Evolutionary conservation across 23 tunicate genomes (phyloP), one percentile per base, ranked within the genome.

Genomic region (Diplosoma virens): DNA sequence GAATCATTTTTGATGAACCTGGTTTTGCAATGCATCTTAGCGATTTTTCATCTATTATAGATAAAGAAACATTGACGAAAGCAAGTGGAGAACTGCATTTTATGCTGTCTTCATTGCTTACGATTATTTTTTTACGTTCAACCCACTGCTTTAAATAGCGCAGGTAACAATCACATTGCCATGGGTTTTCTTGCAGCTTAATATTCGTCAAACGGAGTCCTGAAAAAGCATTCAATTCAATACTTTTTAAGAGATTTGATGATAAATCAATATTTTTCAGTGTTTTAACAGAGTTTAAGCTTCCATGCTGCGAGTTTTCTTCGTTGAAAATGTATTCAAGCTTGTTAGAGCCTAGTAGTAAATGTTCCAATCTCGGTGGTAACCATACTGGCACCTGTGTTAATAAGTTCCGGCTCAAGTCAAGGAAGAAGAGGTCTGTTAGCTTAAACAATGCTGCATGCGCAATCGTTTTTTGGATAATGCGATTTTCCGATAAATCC

Each of bases 81-180:
- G 75, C 80, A 0, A 33, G 14, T 16, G 96, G 96, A 11, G 89
- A 78, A 7, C 23, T 32, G 58, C 96, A 89, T 3, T 17, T 41
- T 24, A 79, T 84, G 33, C 73, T 73, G 46, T 81, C 61, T 17
- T 63, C 80, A 53, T 27, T 63, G 78, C 85, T 84, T 34, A 85
- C 28, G 2, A 37, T 23, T n/a, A 24, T 35, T 5, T 2, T 26
- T 35, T 79, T 36, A 11, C 47, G 56, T 18, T 79, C 61, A 6
- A 85, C 63, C 97, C 92, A 91, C 21, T 28, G 54, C 37, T 94
- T 87, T 6, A 94, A 64, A 52, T 82, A 82, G 29, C 48, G 3
- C 75, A 89, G 53, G 54, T 89, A 59, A 22, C 78, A 74, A 53
- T 89, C 85, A 80, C 96, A 89, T 23, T 36, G 67, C 96, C 96